phyloP scores from a whole-genome alignment of 1,140 invertebrate species.

The Drosophila equinoxialis region DNA sequence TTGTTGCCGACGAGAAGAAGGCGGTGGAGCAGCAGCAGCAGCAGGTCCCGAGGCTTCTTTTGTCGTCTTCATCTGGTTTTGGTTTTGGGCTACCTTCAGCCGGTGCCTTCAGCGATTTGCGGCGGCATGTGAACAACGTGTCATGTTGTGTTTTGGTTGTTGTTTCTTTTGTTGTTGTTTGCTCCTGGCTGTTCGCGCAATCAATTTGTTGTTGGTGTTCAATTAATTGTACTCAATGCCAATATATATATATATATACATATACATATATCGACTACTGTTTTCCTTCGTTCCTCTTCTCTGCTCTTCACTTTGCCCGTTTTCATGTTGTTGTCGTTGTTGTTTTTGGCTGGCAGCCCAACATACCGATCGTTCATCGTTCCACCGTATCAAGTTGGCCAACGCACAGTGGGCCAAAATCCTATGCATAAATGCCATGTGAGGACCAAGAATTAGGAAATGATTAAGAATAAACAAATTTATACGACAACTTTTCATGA shows the following conservation, averaged over 20 bases:
- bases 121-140: slow-evolving; percentile 78
- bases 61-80: slow-evolving; percentile 73
- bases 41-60: slow-evolving; percentile 52
- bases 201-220: slow-evolving; percentile 81
- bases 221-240: slow-evolving; percentile 76
- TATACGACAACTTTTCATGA: too few species aligned
- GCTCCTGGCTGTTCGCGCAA: slow-evolving; percentile 69
- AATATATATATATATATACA: slow-evolving; percentile 15
- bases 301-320: neutral
- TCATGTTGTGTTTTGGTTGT: slow-evolving; percentile 68
- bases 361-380: slow-evolving; percentile 17
- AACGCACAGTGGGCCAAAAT: neutral
- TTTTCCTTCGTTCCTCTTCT: slow-evolving; percentile 31
- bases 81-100: slow-evolving; percentile 34
- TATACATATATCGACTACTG: slow-evolving; percentile 48
- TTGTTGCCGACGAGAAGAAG: slow-evolving; percentile 42
- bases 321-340: neutral
- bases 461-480: too few species aligned
- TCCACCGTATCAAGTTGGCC: neutral
- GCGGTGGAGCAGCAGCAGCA: slow-evolving; percentile 15
- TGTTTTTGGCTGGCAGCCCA: slow-evolving; percentile 49
- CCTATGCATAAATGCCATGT: neutral
- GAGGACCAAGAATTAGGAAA: too few species aligned
- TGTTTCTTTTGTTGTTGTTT: slow-evolving; percentile 17
- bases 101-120: slow-evolving; percentile 42